Evolutionary conservation across 2,888 invertebrate genomes (phyloP).

Genomic region (Drosophila anomalata): DNA sequence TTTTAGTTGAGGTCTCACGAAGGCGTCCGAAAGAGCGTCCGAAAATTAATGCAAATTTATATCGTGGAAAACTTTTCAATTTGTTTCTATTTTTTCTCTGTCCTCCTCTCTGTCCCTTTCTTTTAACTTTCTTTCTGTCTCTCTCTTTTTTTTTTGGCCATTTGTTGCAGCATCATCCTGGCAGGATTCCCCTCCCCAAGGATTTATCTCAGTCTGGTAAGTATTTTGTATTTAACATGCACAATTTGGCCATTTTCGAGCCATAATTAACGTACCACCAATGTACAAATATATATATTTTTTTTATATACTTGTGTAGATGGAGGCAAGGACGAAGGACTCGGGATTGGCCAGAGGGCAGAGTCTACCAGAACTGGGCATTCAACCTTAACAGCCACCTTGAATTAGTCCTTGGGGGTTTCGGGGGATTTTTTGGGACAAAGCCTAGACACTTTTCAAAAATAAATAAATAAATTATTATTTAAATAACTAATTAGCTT

Average conservation of each 20-base stretch:
- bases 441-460: conserved; percentile 4
- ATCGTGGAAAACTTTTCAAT: conserved; percentile 75
- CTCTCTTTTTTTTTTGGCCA: not conserved
- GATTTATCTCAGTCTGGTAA: conserved; percentile 30
- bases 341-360: not conserved
- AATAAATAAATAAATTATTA: not conserved
- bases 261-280: conserved; percentile 67
- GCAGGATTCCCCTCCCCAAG: not conserved
- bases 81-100: conserved; percentile 62
- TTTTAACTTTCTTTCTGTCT: conserved; percentile 6
- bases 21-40: conserved; percentile 48
- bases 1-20: conserved; percentile 7
- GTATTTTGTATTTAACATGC: conserved; percentile 59
- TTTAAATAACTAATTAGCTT: too few relatives aligned
- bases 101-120: not conserved
- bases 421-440: conserved; percentile 3
- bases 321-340: conserved; percentile 4
- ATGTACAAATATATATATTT: conserved; percentile 15
- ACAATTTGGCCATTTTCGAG: conserved; percentile 67
- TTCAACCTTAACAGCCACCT: conserved; percentile 33
- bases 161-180: conserved; percentile 16
- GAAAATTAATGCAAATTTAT: conserved; percentile 76
- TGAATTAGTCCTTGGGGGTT: conserved; percentile 22
- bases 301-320: not conserved
- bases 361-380: conserved; percentile 32